A percentile compares a stretch with the other conserved stretches of the same genome.
Evolutionary conservation across 2,113 vertebrate genomes (phyloP).

Genomic region (Pelodiscus sinensis): DNA sequence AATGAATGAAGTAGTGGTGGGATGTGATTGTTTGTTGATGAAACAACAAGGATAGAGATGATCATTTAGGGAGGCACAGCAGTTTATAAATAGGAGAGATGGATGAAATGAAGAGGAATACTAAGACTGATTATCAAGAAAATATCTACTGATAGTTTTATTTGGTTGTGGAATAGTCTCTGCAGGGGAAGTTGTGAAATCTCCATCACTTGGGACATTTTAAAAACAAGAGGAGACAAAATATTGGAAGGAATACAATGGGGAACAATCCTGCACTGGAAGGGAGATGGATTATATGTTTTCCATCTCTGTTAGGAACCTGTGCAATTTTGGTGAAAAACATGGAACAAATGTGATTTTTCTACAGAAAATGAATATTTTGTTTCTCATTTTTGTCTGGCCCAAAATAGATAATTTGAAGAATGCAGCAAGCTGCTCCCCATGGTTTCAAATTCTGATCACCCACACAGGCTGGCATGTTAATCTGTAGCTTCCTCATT

Average conservation of each 20-base stretch:
- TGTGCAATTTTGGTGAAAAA: neutral
- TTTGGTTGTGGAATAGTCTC: neutral
- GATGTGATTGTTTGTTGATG: neutral
- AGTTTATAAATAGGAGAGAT: neutral
- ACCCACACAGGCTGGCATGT: neutral
- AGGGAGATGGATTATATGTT: neutral
- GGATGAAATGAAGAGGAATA: neutral
- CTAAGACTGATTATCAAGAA: neutral
- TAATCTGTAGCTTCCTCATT: conserved; percentile 6
- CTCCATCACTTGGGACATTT: neutral
- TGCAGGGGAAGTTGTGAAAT: neutral
- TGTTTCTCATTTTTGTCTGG: neutral
- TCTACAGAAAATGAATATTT: neutral
- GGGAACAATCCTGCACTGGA: neutral
- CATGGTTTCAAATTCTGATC: neutral
- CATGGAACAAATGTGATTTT: neutral
- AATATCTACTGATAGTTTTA: neutral
- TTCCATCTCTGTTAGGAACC: neutral
- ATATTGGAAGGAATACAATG: neutral
- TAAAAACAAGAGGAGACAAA: neutral
- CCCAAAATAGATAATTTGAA: neutral
- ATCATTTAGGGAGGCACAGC: neutral
- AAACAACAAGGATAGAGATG: neutral
- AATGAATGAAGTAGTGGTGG: neutral
- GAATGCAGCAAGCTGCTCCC: neutral